Evolutionary conservation across 2,797 vertebrate genomes (phyloP), one percentile per base, ranked within the genome.

Genomic region (Cyclura pinguis): DNA sequence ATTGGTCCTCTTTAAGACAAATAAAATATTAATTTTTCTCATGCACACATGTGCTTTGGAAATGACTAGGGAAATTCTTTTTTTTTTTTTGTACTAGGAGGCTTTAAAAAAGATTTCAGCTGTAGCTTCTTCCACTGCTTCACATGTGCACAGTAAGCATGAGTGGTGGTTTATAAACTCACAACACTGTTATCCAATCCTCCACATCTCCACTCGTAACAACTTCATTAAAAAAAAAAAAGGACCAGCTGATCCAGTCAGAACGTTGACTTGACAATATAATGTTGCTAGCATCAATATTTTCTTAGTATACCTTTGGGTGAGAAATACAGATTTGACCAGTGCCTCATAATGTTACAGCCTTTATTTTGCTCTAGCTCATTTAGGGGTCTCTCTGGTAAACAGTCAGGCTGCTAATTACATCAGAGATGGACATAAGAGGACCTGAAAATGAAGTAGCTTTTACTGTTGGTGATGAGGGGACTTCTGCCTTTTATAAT

Each of bases 401-500:
- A 67, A 27, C 59, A 88, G 10, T 24, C 8, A 47, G 62, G 84
- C 50, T 72, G 27, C 32, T 89, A 57, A 85, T 89, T 72, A 84
- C 47, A 81, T 81, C 78, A 69, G 57, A 84, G 73, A 67, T 38
- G 50, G 83, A 16, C 76, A 59, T 50, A 29, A 84, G 86, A 38
- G 14, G 82, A 67, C 88, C 32, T 89, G 38, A 83, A 80, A 80
- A 57, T 47, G 78, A 72, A 89, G 57, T 57, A 42, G n/a, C n/a
- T 38, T 78, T 80, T 69, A 80, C 50, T n/a, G 72, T 85, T 89
- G 82, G 12, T 50, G 90, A 1, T 73, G 87, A 20, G 18, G 16
- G 82, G 83, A 84, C 88, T 90, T 88, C 81, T 90, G 81, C 90
- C 89, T 32, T 72, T n/a, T 86, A 59, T 73, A 78, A 78, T 91